Evolutionary conservation across 2,797 vertebrate species (phyloP).

Genomic region (Catostomus latipinnis): DNA sequence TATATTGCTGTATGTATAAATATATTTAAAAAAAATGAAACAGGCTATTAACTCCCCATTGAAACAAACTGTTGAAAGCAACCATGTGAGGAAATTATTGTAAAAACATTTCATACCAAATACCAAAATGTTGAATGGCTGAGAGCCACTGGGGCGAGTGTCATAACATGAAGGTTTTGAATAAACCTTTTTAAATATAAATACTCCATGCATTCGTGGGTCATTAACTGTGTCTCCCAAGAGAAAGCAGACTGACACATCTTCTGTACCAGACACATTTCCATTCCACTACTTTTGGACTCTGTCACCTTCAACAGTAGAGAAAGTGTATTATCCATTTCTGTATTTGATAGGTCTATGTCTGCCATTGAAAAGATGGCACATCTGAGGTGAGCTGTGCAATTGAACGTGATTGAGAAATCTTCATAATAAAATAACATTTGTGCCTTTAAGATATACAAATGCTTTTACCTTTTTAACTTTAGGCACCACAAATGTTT

Average conservation of each 20-base stretch:
- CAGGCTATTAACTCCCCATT: slow-evolving; percentile 21
- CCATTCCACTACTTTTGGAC: slow-evolving; percentile 11
- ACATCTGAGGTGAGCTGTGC: slow-evolving; percentile 37
- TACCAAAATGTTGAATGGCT: slow-evolving; percentile 17
- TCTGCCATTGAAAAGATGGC: slow-evolving; percentile 36
- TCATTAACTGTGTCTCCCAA: slow-evolving; percentile 64
- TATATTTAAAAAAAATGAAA: slow-evolving; percentile 17
- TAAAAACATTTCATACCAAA: slow-evolving; percentile 14
- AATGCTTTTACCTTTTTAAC: slow-evolving; percentile 65
- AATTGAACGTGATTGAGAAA: slow-evolving; percentile 60
- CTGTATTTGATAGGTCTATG: slow-evolving; percentile 60
- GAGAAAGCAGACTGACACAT: slow-evolving; percentile 63
- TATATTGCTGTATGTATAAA: slow-evolving; percentile 32
- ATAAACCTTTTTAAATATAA: slow-evolving; percentile 48
- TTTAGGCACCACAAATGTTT: slow-evolving; percentile 73
- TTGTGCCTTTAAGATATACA: slow-evolving; percentile 58
- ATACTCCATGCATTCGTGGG: slow-evolving; percentile 42
- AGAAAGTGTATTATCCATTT: slow-evolving; percentile 16
- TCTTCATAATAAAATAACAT: slow-evolving; percentile 48
- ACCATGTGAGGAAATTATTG: slow-evolving; percentile 43
- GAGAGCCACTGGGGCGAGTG: slow-evolving; percentile 2
- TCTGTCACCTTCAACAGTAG: slow-evolving; percentile 19
- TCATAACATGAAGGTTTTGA: slow-evolving; percentile 33
- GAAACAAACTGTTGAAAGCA: slow-evolving; percentile 26
- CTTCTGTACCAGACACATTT: slow-evolving; percentile 28